Evolutionary conservation across 2,797 vertebrate species (phyloP).

Genomic region (Capromys pilorides): DNA sequence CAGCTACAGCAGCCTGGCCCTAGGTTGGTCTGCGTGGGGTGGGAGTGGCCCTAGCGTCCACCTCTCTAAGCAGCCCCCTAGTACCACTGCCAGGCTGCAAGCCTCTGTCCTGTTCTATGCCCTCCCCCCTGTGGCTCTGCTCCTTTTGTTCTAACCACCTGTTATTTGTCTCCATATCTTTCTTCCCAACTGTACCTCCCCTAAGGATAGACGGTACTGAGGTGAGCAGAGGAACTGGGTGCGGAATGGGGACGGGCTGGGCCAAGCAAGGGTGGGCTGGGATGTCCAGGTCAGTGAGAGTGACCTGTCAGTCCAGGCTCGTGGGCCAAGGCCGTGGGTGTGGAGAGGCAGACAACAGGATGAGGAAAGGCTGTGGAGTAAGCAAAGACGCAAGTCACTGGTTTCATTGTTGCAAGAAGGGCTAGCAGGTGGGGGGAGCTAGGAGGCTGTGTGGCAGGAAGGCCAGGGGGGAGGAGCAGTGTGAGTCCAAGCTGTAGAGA

Average conservation of each 20-base stretch:
- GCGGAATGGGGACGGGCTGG: conserved; percentile 74
- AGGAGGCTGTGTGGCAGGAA: too few species aligned
- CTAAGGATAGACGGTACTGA: conserved; percentile 96
- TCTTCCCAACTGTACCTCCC: conserved; percentile 88
- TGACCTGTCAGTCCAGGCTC: not conserved
- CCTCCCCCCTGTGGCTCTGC: conserved; percentile 67
- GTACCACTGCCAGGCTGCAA: not conserved
- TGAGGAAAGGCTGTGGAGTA: not conserved
- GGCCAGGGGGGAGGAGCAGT: not conserved
- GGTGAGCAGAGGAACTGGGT: conserved; percentile 90
- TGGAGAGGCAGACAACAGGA: rapidly evolving
- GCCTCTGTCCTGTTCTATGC: conserved; percentile 49
- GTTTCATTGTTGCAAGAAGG: too few species aligned
- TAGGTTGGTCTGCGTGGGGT: rapidly evolving
- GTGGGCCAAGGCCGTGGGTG: not conserved
- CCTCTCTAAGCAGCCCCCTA: not conserved
- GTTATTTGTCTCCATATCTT: conserved; percentile 89
- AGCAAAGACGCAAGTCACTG: too few species aligned
- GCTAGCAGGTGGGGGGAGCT: not conserved
- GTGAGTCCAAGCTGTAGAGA: not conserved
- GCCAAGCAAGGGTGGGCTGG: conserved; percentile 45
- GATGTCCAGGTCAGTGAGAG: not conserved
- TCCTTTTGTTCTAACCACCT: conserved; percentile 87
- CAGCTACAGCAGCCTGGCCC: not conserved
- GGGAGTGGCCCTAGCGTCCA: not conserved